phyloP scores from a whole-genome alignment of 2,113 vertebrate species.

The Gila orcuttii region DNA sequence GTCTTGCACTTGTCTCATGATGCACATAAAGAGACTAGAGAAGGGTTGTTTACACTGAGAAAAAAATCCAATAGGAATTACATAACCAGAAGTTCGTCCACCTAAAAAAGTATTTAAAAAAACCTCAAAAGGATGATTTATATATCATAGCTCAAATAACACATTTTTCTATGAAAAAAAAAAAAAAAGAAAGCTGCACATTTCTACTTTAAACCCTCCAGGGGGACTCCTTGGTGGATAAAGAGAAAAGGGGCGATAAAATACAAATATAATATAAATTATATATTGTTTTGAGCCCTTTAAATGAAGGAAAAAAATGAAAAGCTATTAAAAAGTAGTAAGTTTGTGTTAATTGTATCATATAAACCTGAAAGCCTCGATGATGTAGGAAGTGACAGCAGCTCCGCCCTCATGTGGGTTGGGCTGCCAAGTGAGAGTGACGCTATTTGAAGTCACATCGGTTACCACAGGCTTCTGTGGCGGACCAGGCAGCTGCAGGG shows the following conservation, averaged over 20 bases:
- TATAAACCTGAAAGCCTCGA: conserved; percentile 94
- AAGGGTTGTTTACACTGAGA: background rate
- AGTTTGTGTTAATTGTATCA: background rate
- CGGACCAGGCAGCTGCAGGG: conserved; percentile 82
- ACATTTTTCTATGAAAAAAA: background rate
- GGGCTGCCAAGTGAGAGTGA: conserved; percentile 91
- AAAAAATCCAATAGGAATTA: background rate
- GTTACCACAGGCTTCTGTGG: conserved; percentile 90
- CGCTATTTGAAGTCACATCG: conserved; percentile 83
- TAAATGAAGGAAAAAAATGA: background rate
- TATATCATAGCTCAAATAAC: background rate
- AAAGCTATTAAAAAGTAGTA: background rate
- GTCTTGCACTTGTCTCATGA: background rate
- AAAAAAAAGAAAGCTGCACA: background rate
- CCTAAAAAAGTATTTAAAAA: background rate
- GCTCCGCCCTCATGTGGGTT: conserved; percentile 74
- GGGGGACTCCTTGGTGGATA: too few species aligned
- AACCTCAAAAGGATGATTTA: background rate
- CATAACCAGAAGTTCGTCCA: background rate
- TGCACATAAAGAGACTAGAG: background rate
- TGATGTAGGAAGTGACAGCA: conserved; percentile 83
- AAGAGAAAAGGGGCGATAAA: too few species aligned
- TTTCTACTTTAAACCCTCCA: background rate
- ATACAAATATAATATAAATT: too few species aligned
- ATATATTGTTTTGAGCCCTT: background rate